These are phyloP conservation scores for Galerucella calmariensis DNA, from an alignment of 2,888 invertebrate species.

Conservation along the genomic window DNA sequence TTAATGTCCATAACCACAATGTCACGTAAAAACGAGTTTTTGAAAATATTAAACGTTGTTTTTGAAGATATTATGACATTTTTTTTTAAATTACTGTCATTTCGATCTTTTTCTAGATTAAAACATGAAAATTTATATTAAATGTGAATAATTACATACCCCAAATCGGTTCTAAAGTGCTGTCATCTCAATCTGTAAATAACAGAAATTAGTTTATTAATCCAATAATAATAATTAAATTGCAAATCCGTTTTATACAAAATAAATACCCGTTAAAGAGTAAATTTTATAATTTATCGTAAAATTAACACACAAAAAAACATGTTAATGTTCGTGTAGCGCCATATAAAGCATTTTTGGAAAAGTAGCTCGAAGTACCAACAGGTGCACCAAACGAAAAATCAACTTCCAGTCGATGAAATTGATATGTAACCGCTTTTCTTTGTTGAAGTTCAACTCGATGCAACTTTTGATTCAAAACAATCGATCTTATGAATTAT, in stretches of 20 bases:
- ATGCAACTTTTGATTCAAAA: slow-evolving; percentile 24
- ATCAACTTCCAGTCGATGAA: slow-evolving; percentile 13
- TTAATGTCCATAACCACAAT: not conserved
- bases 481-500: slow-evolving; percentile 33
- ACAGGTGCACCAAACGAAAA: slow-evolving; percentile 19
- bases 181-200: too few relatives aligned
- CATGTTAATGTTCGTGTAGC: slow-evolving; percentile 2
- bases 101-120: too few relatives aligned
- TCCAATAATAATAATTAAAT: too few relatives aligned
- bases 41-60: not conserved
- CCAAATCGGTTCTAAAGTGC: too few relatives aligned
- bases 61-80: not conserved
- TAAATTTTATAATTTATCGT: too few relatives aligned
- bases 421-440: slow-evolving; percentile 23
- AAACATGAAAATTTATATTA: too few relatives aligned
- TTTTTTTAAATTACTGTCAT: too few relatives aligned
- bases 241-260: too few relatives aligned
- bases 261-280: too few relatives aligned
- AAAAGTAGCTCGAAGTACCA: not conserved
- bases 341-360: slow-evolving; percentile 17
- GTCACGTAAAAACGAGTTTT: slow-evolving; percentile 1
- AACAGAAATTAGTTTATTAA: too few relatives aligned
- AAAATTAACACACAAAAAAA: not conserved
- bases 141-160: too few relatives aligned
- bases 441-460: slow-evolving; percentile 16